Evolutionary conservation across 1,140 invertebrate species (phyloP).

Genomic region (Euglossa dilemma): DNA sequence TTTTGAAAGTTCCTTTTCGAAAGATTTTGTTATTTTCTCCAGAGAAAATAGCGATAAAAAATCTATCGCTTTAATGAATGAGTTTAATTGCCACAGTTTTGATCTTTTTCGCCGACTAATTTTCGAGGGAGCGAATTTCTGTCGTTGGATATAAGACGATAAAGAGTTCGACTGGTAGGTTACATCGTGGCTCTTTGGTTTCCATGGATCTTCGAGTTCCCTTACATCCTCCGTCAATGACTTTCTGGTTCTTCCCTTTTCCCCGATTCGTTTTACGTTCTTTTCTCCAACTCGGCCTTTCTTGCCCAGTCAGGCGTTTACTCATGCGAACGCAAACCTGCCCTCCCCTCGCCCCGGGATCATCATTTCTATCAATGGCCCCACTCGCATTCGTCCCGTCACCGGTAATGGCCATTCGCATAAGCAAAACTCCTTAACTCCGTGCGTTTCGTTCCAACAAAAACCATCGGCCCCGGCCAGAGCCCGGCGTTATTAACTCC

Average conservation of each 20-base stretch:
- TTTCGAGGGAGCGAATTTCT: background rate
- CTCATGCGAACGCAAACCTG: constrained; percentile 2
- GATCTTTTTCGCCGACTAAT: background rate
- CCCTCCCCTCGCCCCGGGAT: background rate
- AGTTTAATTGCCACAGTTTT: too few species aligned
- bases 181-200: background rate
- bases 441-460: background rate
- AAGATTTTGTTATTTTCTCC: too few species aligned
- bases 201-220: background rate
- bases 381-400: constrained; percentile 6
- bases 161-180: background rate
- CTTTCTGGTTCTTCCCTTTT: background rate
- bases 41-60: too few species aligned
- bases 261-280: background rate
- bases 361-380: constrained; percentile 24
- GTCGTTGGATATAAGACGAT: background rate
- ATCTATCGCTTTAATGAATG: too few species aligned
- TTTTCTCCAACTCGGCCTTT: background rate
- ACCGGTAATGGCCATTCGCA: constrained; percentile 9
- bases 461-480: background rate
- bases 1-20: fast-evolving
- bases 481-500: background rate
- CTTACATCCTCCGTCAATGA: constrained; percentile 11
- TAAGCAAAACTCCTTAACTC: constrained; percentile 7
- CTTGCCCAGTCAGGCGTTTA: constrained; percentile 22